These are phyloP conservation scores for Sphenodon punctatus DNA, from an alignment of 2,797 vertebrate species.

Conservation along the genomic window DNA sequence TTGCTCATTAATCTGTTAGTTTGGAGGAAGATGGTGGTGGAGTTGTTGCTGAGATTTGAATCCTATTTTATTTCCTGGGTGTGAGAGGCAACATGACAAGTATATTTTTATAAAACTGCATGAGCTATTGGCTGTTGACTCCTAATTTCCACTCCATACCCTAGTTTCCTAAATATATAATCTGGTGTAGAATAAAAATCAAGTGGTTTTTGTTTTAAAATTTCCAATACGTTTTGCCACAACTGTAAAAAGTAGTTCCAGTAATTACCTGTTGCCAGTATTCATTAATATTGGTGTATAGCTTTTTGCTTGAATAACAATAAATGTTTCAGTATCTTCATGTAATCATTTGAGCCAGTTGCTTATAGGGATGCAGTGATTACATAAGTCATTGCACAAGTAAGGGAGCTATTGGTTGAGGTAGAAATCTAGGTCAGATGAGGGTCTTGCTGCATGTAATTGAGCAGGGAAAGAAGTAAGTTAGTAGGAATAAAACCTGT, in stretches of 20 bases:
- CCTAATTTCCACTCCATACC: no score
- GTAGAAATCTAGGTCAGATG: neutral
- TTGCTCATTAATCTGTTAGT: neutral
- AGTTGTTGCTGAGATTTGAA: neutral
- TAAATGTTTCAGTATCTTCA: neutral
- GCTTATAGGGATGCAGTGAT: neutral
- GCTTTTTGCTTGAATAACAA: neutral
- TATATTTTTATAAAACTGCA: neutral
- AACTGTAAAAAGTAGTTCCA: no score
- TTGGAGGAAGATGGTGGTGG: neutral
- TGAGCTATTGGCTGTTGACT: neutral
- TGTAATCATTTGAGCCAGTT: neutral
- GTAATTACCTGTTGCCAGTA: neutral
- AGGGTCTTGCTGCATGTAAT: neutral
- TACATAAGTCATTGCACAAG: neutral
- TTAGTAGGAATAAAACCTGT: neutral
- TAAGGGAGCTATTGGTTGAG: neutral
- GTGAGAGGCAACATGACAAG: neutral
- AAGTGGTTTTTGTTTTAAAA: no score
- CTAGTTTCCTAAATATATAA: neutral
- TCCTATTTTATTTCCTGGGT: neutral
- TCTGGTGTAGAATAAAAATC: neutral
- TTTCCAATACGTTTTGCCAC: no score
- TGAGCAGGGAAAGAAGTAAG: neutral
- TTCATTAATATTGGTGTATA: neutral